Evolutionary conservation across 2,113 vertebrate genomes (phyloP).

Genomic region (Dendropsophus ebraccatus): DNA sequence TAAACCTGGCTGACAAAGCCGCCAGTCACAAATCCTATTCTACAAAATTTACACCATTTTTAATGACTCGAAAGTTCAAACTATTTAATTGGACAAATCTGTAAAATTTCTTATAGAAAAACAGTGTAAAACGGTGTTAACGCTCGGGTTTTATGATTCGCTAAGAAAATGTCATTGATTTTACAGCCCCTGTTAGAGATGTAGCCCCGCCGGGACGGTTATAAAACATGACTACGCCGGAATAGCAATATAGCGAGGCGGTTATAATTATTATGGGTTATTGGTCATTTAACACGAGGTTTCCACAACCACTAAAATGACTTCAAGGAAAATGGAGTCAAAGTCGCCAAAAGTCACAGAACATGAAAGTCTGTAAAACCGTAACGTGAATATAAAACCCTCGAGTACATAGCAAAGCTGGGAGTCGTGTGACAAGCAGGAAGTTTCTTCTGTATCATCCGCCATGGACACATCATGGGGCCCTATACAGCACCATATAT

Average conservation of each 20-base stretch:
- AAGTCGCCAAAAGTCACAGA: not conserved
- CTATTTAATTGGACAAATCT: not conserved
- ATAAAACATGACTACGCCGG: not conserved
- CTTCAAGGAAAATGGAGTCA: not conserved
- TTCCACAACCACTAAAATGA: not conserved
- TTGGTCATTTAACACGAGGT: not conserved
- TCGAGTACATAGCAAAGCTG: not conserved
- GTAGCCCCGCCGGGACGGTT: not conserved
- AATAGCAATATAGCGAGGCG: not conserved
- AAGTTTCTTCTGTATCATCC: too few species aligned
- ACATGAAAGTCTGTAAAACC: not conserved
- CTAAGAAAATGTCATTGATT: not conserved
- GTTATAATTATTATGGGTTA: not conserved
- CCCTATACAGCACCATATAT: too few species aligned
- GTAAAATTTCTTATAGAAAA: not conserved
- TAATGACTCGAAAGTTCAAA: not conserved
- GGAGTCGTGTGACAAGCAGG: too few species aligned
- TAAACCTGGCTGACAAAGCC: not conserved
- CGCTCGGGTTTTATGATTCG: not conserved
- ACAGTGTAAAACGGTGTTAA: not conserved
- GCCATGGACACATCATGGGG: too few species aligned
- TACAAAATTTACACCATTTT: slow-evolving; percentile 4
- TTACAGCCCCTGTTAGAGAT: not conserved
- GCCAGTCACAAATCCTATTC: not conserved
- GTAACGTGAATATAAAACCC: not conserved